These are phyloP conservation scores for Palythoa heliodiscus DNA, from an alignment of 92 coral and sea anemone species.

Conservation along the genomic window DNA sequence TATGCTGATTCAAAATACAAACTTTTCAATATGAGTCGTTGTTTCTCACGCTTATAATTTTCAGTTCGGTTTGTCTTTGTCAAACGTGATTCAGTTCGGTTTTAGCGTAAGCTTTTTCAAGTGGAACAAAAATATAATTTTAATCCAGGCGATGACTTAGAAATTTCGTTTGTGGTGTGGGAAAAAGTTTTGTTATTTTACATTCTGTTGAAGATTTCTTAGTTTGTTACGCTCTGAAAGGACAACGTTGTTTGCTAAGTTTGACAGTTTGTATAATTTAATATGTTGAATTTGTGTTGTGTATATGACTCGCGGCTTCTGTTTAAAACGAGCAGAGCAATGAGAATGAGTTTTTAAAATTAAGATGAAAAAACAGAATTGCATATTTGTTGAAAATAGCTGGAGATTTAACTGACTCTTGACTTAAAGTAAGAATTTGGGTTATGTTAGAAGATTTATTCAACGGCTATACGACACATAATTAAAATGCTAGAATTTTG, in stretches of 20 bases:
- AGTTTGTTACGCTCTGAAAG: not conserved
- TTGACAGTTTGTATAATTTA: not conserved
- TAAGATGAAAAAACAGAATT: not conserved
- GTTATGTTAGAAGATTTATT: too few relatives aligned
- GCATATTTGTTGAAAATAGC: too few relatives aligned
- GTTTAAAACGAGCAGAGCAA: not conserved
- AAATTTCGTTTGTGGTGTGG: not conserved
- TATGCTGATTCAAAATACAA: not conserved
- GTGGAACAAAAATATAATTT: not conserved
- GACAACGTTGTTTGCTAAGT: not conserved
- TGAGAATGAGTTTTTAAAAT: not conserved
- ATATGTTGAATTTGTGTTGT: not conserved
- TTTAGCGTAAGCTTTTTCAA: not conserved
- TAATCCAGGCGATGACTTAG: not conserved
- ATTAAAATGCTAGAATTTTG: too few relatives aligned
- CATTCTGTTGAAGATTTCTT: not conserved
- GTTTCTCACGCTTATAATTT: not conserved
- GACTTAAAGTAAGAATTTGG: too few relatives aligned
- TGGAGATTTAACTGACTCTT: too few relatives aligned
- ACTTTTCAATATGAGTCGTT: not conserved
- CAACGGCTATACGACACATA: too few relatives aligned
- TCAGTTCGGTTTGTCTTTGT: slow-evolving; percentile 18
- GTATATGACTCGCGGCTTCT: not conserved
- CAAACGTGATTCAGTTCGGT: not conserved
- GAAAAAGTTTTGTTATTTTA: not conserved